Evolutionary conservation across 92 coral and sea anemone genomes (phyloP), one percentile per base, ranked within the genome.

Genomic region (Virgularia gustaviana): DNA sequence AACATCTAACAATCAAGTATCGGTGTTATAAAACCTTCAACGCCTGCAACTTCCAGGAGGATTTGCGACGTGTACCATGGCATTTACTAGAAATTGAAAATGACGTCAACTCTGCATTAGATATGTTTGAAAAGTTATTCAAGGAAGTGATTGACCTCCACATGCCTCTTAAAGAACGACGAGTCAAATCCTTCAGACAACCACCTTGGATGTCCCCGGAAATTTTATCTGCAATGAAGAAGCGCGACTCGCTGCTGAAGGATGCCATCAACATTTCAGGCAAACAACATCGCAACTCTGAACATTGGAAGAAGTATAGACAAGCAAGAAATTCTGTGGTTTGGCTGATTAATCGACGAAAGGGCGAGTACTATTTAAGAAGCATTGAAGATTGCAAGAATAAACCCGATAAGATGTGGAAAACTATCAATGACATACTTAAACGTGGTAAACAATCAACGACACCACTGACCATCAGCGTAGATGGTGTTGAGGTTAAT

Each of bases 101-200:
- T n/a, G 71, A 61, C 68, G 71, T 71, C 2, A 71, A 75, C 41
- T 27, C 43, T 28, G 79, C 72, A 18, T 60, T 75, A 34, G 71
- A 51, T 7, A 75, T 32, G 1, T 61, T 75, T 36, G 71, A 75
- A 43, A 15, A 8, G 20, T 34, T 75, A 15, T 75, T 75, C 51
- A 42, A 61, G 11, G 47, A 59, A 13, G 58, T 75, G 6, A 4
- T 60, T 13, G 27, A 60, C 24, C 25, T 37, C 28, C 71, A 73
- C 19, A 71, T 55, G 1, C 78, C 71, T 13, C 30, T 71, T 31
- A 18, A 1, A 30, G 49, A 53, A 33, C 29, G 53, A 23, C 45
- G 76, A 13, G 63, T 49, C 1, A 70, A 49, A 11, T 35, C 15
- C 1, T 49, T 60, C 47, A 61, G 70, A 29, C 80, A 75, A 28